Conservation (phyloP, 2,797 vertebrate genomes). For the Pseudomugil tenellus region DNA sequence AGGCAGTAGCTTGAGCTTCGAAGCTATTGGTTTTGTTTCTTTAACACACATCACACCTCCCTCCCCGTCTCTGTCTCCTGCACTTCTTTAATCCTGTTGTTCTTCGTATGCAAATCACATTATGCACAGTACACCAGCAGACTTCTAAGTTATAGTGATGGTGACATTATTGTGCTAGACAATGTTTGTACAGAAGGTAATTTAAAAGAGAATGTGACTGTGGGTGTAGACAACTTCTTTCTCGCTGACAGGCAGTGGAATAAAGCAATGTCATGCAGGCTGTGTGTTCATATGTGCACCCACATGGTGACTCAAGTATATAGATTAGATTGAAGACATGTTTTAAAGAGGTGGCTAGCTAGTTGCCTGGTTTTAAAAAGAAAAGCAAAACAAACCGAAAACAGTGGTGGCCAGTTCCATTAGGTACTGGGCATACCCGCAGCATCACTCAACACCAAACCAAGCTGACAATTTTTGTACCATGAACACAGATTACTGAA, state of each 20-base stretch:
- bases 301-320: constrained; percentile 70
- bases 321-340: constrained; percentile 63
- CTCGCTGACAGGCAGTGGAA: constrained; percentile 51
- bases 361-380: not conserved
- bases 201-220: constrained; percentile 26
- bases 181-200: constrained; percentile 16
- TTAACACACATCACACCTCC: constrained; percentile 51
- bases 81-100: constrained; percentile 32
- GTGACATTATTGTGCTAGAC: constrained; percentile 31
- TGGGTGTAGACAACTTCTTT: constrained; percentile 37
- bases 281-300: constrained; percentile 52
- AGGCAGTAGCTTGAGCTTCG: constrained; percentile 74
- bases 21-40: constrained; percentile 70
- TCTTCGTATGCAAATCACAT: constrained; percentile 28
- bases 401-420: constrained; percentile 29
- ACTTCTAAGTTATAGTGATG: constrained; percentile 15
- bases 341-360: constrained; percentile 40
- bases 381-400: not conserved
- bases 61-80: constrained; percentile 26
- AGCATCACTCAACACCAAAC: constrained; percentile 46
- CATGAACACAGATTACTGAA: constrained; percentile 4
- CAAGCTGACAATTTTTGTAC: constrained; percentile 18
- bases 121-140: not conserved
- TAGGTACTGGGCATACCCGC: constrained; percentile 28
- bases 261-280: constrained; percentile 62